These are phyloP conservation scores for Stegophylla sp. DNA, from an alignment of 2,888 invertebrate species.

Conservation along the genomic window DNA sequence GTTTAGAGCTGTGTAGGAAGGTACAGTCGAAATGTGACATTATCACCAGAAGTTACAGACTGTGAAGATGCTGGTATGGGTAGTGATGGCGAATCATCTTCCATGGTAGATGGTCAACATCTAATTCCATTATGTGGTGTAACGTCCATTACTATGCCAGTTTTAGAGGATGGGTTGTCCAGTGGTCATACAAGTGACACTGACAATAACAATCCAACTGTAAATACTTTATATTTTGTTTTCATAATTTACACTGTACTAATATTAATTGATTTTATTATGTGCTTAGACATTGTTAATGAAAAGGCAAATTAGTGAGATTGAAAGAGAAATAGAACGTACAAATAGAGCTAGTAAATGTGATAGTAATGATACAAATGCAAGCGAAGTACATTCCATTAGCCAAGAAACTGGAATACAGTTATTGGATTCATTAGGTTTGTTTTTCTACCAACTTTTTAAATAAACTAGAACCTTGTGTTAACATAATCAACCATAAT, in stretches of 20 bases:
- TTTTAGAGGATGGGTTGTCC: slow-evolving; percentile 90
- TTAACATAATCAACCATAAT: too few species aligned
- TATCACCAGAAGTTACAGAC: slow-evolving; percentile 91
- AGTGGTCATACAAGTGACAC: slow-evolving; percentile 92
- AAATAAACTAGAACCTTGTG: neutral
- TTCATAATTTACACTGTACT: neutral
- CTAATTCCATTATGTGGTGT: slow-evolving; percentile 68
- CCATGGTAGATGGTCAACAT: slow-evolving; percentile 68
- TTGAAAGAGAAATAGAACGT: slow-evolving; percentile 75
- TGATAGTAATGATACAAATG: slow-evolving; percentile 45
- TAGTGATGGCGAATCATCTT: slow-evolving; percentile 82
- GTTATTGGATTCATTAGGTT: slow-evolving; percentile 54
- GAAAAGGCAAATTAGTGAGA: slow-evolving; percentile 75
- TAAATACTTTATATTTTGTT: slow-evolving; percentile 63
- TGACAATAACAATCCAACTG: slow-evolving; percentile 85
- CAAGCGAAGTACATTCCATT: slow-evolving; percentile 33
- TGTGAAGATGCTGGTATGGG: slow-evolving; percentile 80
- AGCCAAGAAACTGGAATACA: slow-evolving; percentile 51
- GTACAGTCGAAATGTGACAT: slow-evolving; percentile 82
- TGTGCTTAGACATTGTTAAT: slow-evolving; percentile 65
- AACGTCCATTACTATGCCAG: slow-evolving; percentile 75
- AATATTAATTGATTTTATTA: too few species aligned
- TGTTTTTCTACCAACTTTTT: slow-evolving; percentile 4
- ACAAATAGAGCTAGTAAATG: slow-evolving; percentile 64
- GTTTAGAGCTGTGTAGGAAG: slow-evolving; percentile 63